These are phyloP conservation scores for Heliopora coerulea DNA, from an alignment of 92 coral and sea anemone genomes.

Conservation along the genomic window DNA sequence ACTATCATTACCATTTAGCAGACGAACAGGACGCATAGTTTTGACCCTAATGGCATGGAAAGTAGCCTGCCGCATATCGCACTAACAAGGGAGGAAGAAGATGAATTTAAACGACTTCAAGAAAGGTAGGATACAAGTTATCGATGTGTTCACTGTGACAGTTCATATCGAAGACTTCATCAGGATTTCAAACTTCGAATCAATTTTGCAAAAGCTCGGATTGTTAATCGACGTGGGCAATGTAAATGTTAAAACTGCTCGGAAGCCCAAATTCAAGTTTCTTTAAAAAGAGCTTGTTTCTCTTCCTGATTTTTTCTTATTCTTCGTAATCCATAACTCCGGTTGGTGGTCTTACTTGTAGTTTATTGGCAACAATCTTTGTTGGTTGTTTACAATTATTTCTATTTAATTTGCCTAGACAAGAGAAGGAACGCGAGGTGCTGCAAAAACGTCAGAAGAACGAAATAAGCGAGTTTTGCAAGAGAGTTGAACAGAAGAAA, in stretches of 20 bases:
- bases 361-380: neutral
- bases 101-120: slow-evolving; percentile 65
- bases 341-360: neutral
- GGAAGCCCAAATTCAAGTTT: too few species aligned
- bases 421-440: slow-evolving; percentile 81
- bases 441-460: slow-evolving; percentile 74
- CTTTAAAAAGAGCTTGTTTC: too few species aligned
- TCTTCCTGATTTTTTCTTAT: too few species aligned
- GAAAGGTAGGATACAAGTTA: slow-evolving; percentile 48
- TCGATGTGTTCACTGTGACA: too few species aligned
- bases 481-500: slow-evolving; percentile 60
- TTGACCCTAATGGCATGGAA: slow-evolving; percentile 28
- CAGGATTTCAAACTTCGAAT: too few species aligned
- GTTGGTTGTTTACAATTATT: neutral
- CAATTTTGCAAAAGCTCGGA: too few species aligned
- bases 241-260: too few species aligned
- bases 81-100: slow-evolving; percentile 68
- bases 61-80: slow-evolving; percentile 47
- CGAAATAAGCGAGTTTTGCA: slow-evolving; percentile 58
- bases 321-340: neutral
- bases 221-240: too few species aligned
- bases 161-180: too few species aligned
- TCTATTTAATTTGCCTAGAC: slow-evolving; percentile 51
- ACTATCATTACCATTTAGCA: neutral
- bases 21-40: neutral